A percentile compares a stretch with the other conserved stretches of the same genome.
These are phyloP conservation scores for Notechis scutatus DNA, from an alignment of 2,113 vertebrate genomes.

Conservation along the genomic window DNA sequence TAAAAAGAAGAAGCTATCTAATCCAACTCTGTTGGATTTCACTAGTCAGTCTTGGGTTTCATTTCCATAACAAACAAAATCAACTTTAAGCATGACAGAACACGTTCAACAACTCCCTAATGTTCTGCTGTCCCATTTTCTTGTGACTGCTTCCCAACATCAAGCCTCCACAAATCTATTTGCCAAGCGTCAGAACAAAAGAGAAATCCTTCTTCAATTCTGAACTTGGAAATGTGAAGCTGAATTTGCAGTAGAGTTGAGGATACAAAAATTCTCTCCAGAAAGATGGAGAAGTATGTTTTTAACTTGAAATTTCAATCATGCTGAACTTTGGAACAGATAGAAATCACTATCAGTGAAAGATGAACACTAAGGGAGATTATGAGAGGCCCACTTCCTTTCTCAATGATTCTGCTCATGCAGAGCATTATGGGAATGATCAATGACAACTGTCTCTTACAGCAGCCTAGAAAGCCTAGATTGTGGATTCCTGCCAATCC, in stretches of 20 bases:
- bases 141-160: slow-evolving; percentile 10
- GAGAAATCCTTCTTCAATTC: not conserved
- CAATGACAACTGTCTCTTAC: not conserved
- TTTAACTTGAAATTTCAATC: not conserved
- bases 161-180: not conserved
- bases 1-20: slow-evolving; percentile 40
- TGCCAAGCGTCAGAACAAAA: not conserved
- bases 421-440: not conserved
- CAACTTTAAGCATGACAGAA: slow-evolving; percentile 43
- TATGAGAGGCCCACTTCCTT: not conserved
- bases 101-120: slow-evolving; percentile 24
- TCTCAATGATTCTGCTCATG: not conserved
- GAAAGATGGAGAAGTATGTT: not conserved
- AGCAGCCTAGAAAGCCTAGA: not conserved
- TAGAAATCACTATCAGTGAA: not conserved
- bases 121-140: slow-evolving; percentile 18
- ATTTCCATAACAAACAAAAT: slow-evolving; percentile 29
- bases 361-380: not conserved
- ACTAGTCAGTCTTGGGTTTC: slow-evolving; percentile 30
- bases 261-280: not conserved
- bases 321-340: not conserved
- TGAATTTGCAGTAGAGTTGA: not conserved
- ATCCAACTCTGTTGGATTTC: slow-evolving; percentile 30
- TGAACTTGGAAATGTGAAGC: not conserved
- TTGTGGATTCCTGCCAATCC: not conserved